These are phyloP conservation scores for Luehdorfia chinensis DNA, from an alignment of 1,140 invertebrate species.

Conservation along the genomic window DNA sequence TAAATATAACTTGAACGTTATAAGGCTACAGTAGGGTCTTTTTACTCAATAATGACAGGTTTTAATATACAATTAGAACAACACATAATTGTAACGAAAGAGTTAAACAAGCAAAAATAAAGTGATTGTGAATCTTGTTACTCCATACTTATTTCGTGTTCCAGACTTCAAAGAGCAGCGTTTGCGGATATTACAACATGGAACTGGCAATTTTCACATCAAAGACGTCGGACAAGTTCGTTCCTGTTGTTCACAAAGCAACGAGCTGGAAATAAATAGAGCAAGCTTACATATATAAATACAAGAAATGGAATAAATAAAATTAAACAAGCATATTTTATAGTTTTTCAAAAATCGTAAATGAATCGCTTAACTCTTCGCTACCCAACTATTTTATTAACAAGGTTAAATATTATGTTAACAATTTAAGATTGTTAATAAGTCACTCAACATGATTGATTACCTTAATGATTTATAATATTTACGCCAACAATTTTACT, in stretches of 20 bases:
- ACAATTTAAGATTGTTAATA: too few relatives aligned
- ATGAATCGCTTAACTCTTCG: too few relatives aligned
- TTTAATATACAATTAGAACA: neutral
- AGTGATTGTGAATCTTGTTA: slow-evolving; percentile 10
- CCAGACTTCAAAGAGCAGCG: slow-evolving; percentile 7
- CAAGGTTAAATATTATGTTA: too few relatives aligned
- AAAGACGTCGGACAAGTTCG: slow-evolving; percentile 14
- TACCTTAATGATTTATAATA: too few relatives aligned
- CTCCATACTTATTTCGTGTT: slow-evolving; percentile 14
- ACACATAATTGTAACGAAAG: neutral
- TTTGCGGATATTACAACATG: slow-evolving; percentile 14
- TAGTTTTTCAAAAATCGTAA: too few relatives aligned
- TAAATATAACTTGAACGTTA: too few relatives aligned
- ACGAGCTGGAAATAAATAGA: neutral
- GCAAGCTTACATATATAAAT: neutral
- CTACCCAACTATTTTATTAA: too few relatives aligned
- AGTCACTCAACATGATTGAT: too few relatives aligned
- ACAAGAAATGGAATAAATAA: neutral
- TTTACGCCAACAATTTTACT: too few relatives aligned
- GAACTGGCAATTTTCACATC: slow-evolving; percentile 17
- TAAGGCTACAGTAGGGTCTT: too few relatives aligned
- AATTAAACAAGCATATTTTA: too few relatives aligned
- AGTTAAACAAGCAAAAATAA: slow-evolving; percentile 7
- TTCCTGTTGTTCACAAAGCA: slow-evolving; percentile 1
- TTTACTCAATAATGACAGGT: too few relatives aligned